Percentiles rank a stretch among this genome's conserved stretches.
phyloP scores from a whole-genome alignment of 2,113 vertebrate genomes.

The Catharus bicknelli region DNA sequence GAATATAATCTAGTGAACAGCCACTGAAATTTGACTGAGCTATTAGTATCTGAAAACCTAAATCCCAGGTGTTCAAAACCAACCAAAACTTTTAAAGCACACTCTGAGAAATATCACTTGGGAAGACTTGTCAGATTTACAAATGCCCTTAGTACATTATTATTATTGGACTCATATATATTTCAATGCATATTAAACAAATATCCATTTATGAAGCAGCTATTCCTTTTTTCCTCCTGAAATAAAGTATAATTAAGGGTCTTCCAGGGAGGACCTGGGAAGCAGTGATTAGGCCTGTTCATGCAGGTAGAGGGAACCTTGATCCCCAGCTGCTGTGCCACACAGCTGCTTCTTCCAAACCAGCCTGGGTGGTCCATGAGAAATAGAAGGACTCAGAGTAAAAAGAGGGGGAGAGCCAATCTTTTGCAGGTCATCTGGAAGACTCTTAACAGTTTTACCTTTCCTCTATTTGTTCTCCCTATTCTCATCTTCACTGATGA shows the following conservation, averaged over 20 bases:
- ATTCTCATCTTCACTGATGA: not conserved
- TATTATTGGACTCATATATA: not conserved
- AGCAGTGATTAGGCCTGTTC: not conserved
- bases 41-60: not conserved
- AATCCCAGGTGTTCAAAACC: not conserved
- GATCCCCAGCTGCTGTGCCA: not conserved
- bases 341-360: not conserved
- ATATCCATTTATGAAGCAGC: not conserved
- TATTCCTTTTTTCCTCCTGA: not conserved
- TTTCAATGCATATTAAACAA: not conserved
- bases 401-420: not conserved
- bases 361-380: not conserved
- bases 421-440: not conserved
- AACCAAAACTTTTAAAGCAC: not conserved
- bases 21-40: not conserved
- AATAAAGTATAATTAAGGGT: not conserved
- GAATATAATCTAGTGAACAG: not conserved
- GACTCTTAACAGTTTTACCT: not conserved
- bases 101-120: not conserved
- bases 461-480: not conserved
- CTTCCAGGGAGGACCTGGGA: not conserved
- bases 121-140: not conserved
- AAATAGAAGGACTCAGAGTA: not conserved
- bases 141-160: not conserved
- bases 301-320: not conserved